Conservation (phyloP, 2,888 invertebrate species). For the Chromoteleia sp. region DNA sequence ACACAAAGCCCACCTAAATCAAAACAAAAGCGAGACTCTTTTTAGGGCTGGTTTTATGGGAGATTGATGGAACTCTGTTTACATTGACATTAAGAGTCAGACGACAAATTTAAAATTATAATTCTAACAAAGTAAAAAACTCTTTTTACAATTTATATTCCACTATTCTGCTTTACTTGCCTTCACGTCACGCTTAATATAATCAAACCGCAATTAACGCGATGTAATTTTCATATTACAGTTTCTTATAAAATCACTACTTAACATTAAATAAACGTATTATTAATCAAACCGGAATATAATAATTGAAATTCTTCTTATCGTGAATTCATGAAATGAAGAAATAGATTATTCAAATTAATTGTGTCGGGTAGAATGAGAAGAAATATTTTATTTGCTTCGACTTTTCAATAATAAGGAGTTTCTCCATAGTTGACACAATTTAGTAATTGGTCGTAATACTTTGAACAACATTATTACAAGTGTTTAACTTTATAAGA, state of each 20-base stretch:
- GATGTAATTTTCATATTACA: background rate
- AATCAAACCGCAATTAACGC: background rate
- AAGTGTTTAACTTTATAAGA: background rate
- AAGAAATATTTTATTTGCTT: too few species aligned
- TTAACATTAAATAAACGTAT: too few species aligned
- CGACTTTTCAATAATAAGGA: too few species aligned
- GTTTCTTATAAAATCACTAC: background rate
- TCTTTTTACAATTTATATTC: slow-evolving; percentile 8
- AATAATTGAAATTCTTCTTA: background rate
- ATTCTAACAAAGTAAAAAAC: slow-evolving; percentile 20
- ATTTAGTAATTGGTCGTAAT: too few species aligned
- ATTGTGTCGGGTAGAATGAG: too few species aligned
- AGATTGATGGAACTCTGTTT: slow-evolving; percentile 46
- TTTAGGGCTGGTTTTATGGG: slow-evolving; percentile 52
- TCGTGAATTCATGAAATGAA: too few species aligned
- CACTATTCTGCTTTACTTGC: background rate
- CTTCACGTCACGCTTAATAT: background rate
- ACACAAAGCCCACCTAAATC: slow-evolving; percentile 73
- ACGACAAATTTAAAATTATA: slow-evolving; percentile 52
- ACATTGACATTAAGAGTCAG: slow-evolving; percentile 19
- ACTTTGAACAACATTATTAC: background rate
- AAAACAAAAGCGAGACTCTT: slow-evolving; percentile 69
- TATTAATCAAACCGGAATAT: background rate
- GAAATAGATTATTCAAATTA: too few species aligned
- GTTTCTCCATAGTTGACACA: too few species aligned